Base-by-base conservation (phyloP, 2,797 vertebrate genomes). In the Tangara arthus region DNA sequence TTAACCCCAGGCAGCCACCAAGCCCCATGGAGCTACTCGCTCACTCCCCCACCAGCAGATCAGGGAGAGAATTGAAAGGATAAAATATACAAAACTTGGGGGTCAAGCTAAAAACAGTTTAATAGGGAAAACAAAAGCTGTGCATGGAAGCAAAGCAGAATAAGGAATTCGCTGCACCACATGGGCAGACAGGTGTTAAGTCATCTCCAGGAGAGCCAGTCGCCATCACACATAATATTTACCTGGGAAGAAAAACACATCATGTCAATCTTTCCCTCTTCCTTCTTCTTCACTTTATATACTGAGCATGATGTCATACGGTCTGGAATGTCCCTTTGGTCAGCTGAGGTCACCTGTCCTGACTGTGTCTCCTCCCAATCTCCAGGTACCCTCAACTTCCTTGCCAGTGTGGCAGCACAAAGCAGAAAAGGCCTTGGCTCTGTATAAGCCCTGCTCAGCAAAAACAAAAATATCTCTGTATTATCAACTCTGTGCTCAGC, bases 11-110 rank as follows among this genome's bases (percentile, higher is more conserved):
- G 28, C 20, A 47, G 57, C 1, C 15, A 46, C 16, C 46, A 60
- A 76, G 23, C 6, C 23, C n/a, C 12, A 28, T 1, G 0, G 8
- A 46, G 20, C 7, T 1, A 0, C 11, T 41, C 1, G 0, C 16
- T 60, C 46, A 13, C 15, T 60, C 1, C 11, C 20, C 11, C 12
- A 39, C n/a, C 24, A 68, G 47, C 13, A 24, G 13, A 46, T 21
- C 8, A 7, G 20, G 16, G 39, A 60, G n/a, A 60, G 28, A 46
- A 68, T 2, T n/a, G 13, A 6, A 39, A 46, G 11, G 13, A 17
- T 20, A 20, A 60, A 30, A 66, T 46, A 13, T 6, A 8, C 8
- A 59, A 23, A 59, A n/a, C 7, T 76, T 8, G 6, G 8, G 61
- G 19, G 4, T 19, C 2, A 1, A 68, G 37, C 27, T n/a, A 37